A percentile compares a stretch with the other conserved stretches of the same genome.
Conservation (phyloP, 2,113 vertebrate genomes). For the Etheostoma cragini region DNA sequence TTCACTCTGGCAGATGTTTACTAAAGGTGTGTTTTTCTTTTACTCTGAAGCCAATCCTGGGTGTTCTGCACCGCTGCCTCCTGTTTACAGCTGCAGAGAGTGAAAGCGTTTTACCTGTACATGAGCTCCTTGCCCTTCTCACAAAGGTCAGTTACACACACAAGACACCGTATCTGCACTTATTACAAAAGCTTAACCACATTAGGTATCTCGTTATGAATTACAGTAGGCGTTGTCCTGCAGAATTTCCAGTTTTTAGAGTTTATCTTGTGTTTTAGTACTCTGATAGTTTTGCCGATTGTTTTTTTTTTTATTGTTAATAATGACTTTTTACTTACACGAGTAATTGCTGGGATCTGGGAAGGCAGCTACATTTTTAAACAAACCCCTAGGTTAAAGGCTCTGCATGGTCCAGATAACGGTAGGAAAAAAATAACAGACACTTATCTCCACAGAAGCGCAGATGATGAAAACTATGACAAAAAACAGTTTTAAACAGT, state of each 20-base stretch:
- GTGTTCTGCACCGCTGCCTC: conserved; percentile 46
- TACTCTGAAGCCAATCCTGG: conserved; percentile 28
- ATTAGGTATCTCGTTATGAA: background rate
- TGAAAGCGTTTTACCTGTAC: conserved; percentile 36
- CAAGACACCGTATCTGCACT: background rate
- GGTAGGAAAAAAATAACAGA: no score
- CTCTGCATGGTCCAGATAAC: background rate
- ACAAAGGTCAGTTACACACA: conserved; percentile 35
- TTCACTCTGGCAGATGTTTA: conserved; percentile 30
- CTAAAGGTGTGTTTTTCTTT: conserved; percentile 33
- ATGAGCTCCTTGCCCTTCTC: conserved; percentile 13
- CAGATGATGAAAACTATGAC: background rate
- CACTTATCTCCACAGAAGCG: background rate
- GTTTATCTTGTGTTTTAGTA: background rate
- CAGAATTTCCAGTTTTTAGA: conserved; percentile 1
- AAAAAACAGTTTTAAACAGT: background rate
- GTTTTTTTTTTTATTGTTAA: background rate
- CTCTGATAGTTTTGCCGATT: background rate
- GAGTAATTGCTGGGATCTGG: background rate
- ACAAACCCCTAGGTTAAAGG: background rate
- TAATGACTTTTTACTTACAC: background rate
- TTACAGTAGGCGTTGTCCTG: background rate
- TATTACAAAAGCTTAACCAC: conserved; percentile 5
- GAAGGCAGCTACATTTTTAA: background rate
- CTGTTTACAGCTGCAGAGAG: conserved; percentile 56